Evolutionary conservation across 2,797 vertebrate genomes (phyloP).

Genomic region (Carcharodon carcharias): DNA sequence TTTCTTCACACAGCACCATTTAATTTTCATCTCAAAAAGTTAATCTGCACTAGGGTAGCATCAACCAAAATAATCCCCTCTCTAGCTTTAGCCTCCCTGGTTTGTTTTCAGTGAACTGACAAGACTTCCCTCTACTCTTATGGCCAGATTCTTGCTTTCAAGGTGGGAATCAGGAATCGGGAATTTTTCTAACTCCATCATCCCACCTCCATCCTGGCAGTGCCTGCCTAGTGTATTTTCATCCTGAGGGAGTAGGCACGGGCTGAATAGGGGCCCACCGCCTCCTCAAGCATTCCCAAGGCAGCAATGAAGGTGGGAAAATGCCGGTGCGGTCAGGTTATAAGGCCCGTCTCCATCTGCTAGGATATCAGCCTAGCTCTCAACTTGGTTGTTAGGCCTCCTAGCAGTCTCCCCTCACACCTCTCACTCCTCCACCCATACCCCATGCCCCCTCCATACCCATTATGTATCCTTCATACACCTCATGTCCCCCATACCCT

Average conservation of each 20-base stretch:
- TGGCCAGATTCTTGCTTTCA: background rate
- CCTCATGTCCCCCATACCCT: too few relatives aligned
- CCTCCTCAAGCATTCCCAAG: too few relatives aligned
- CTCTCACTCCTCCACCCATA: background rate
- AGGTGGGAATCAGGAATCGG: background rate
- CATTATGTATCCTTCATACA: too few relatives aligned
- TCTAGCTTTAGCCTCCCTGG: background rate
- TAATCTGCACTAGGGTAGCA: too few relatives aligned
- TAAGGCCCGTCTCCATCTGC: background rate
- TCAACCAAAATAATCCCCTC: background rate
- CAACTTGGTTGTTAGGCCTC: background rate
- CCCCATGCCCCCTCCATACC: background rate
- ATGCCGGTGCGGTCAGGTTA: background rate
- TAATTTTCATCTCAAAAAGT: background rate
- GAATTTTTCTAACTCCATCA: too few relatives aligned
- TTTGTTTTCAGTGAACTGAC: background rate
- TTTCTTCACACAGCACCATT: background rate
- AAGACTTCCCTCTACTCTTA: background rate
- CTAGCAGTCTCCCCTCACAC: background rate
- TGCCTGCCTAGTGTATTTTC: background rate
- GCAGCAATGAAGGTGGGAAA: background rate
- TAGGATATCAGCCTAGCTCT: too few relatives aligned
- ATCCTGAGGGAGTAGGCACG: background rate
- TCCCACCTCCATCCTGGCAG: background rate
- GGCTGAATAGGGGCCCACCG: too few relatives aligned